These are phyloP conservation scores for Sialia sialis DNA, from an alignment of 2,113 vertebrate genomes.

Conservation along the genomic window DNA sequence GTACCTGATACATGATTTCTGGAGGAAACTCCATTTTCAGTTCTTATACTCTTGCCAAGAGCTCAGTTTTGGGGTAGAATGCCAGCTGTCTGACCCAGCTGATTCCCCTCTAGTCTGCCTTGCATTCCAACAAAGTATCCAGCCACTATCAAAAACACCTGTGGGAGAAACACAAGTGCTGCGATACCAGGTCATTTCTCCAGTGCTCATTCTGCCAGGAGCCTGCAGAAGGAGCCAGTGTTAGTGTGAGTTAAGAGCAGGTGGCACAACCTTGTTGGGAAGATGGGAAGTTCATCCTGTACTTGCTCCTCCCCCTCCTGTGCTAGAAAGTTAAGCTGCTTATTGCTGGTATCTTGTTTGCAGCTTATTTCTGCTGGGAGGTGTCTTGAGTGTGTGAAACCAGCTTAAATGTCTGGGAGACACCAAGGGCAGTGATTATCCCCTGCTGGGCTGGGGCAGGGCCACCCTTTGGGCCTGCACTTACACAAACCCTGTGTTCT, in stretches of 20 bases:
- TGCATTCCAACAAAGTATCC: background rate
- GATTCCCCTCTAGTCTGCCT: background rate
- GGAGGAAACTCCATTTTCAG: background rate
- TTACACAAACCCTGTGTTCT: background rate
- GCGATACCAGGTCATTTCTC: background rate
- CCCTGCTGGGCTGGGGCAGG: background rate
- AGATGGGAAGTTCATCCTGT: background rate
- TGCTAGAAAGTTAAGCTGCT: conserved; percentile 29
- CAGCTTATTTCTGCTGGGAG: background rate
- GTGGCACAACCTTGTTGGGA: background rate
- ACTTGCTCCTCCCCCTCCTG: background rate
- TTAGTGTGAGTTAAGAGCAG: background rate
- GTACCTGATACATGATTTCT: background rate
- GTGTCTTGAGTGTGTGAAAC: background rate
- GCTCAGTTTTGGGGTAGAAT: background rate
- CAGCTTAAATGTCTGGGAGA: background rate
- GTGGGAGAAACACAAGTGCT: background rate
- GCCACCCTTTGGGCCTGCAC: background rate
- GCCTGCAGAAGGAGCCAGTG: background rate
- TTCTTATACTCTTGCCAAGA: background rate
- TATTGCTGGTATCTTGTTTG: conserved; percentile 30
- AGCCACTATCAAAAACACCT: background rate
- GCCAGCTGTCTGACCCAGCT: background rate
- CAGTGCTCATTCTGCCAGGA: background rate
- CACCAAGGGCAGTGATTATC: background rate